Conservation (phyloP, 2,888 invertebrate species). For the Harpagoxenus sublaevis region DNA sequence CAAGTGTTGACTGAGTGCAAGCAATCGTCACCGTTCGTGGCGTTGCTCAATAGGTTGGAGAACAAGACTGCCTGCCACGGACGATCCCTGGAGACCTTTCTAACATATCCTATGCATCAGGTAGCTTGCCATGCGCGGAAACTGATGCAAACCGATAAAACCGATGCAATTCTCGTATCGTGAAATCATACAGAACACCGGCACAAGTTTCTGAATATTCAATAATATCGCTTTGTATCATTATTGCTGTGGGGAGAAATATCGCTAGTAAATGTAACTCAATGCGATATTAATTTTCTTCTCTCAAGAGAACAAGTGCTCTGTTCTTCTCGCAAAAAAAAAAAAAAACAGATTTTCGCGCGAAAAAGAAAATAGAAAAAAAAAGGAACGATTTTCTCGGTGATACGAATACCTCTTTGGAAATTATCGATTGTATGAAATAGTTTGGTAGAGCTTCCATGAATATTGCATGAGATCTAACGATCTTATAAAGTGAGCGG, state of each 20-base stretch:
- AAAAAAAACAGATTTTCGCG: background rate
- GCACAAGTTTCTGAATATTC: background rate
- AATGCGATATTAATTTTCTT: background rate
- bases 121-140: constrained; percentile 85
- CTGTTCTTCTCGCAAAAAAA: background rate
- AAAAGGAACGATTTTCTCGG: constrained; percentile 6
- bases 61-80: constrained; percentile 95
- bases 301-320: too few relatives aligned
- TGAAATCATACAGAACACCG: background rate
- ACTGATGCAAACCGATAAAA: background rate
- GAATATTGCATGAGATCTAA: constrained; percentile 52
- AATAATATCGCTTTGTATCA: background rate
- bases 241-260: background rate
- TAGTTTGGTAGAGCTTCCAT: constrained; percentile 44
- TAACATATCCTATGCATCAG: constrained; percentile 98
- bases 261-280: background rate
- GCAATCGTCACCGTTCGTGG: constrained; percentile 92
- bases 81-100: constrained; percentile 94
- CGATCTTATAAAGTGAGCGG: constrained; percentile 31
- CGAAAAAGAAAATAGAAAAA: constrained; percentile 6
- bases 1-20: constrained; percentile 97
- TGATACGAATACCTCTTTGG: constrained; percentile 30
- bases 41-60: constrained; percentile 93
- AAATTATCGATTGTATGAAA: constrained; percentile 42
- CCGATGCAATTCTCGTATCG: background rate